Percentiles rank a stretch among this genome's conserved stretches.
These are phyloP conservation scores for Oryzias celebensis DNA, from an alignment of 2,113 vertebrate species.

Conservation along the genomic window DNA sequence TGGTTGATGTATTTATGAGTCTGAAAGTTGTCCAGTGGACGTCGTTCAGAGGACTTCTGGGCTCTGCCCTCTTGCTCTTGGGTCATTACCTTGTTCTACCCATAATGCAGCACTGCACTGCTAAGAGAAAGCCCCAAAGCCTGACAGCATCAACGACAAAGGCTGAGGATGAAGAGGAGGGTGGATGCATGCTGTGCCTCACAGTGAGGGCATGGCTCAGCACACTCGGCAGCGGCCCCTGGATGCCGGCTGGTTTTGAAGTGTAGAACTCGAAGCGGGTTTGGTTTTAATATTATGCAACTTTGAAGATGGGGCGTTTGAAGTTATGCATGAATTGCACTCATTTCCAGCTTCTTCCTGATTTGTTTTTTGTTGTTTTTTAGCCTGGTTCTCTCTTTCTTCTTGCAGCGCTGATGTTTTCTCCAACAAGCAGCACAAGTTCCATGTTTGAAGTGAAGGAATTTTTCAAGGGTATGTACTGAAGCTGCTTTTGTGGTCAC, in stretches of 20 bases:
- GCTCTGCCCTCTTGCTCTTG: conserved; percentile 18
- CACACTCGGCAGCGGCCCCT: conserved; percentile 60
- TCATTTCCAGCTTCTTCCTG: conserved; percentile 77
- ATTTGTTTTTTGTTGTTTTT: conserved; percentile 66
- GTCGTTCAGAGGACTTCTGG: not conserved
- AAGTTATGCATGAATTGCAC: conserved; percentile 80
- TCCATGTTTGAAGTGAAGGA: conserved; percentile 68
- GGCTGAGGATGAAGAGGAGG: conserved; percentile 60
- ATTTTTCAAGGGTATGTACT: conserved; percentile 72
- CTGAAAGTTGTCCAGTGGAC: not conserved
- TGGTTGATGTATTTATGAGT: no score
- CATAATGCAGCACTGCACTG: conserved; percentile 29
- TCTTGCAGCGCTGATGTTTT: conserved; percentile 41
- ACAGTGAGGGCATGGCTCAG: conserved; percentile 54
- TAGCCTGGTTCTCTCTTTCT: conserved; percentile 48
- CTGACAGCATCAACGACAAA: conserved; percentile 47
- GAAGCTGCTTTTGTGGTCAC: conserved; percentile 51
- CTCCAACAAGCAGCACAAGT: conserved; percentile 40
- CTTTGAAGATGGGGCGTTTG: conserved; percentile 78
- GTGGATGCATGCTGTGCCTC: conserved; percentile 47
- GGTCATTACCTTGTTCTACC: conserved; percentile 47
- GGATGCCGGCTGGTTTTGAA: conserved; percentile 64
- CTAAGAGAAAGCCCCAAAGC: conserved; percentile 53
- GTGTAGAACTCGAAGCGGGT: conserved; percentile 60
- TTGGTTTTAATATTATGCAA: conserved; percentile 77